Evolutionary conservation across 2,888 invertebrate species (phyloP), one percentile per base, ranked within the genome.

Genomic region (Halictus ligatus): DNA sequence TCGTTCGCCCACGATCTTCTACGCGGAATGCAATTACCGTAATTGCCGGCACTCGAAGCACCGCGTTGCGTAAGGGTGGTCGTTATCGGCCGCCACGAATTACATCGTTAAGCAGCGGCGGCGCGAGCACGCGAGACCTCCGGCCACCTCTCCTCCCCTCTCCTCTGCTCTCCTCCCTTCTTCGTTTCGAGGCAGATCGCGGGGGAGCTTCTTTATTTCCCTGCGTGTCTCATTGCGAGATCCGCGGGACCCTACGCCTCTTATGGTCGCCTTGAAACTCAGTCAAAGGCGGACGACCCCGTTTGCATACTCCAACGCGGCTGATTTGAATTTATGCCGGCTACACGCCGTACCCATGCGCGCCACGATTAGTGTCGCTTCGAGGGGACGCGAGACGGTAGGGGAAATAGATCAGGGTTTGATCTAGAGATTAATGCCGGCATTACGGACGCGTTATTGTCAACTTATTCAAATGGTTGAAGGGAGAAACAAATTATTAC

Each of bases 41-140:
- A 91, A 92, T 92, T 92, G 91, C 89, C 89, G 88, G 88, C 88
- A 88, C 86, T 89, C 85, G 86, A 89, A 87, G 89, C 73, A 74
- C 48, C 85, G 85, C 46, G 46, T 93, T 94, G 92, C 93, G 92
- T 92, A 93, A 93, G 92, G 91, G 86, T 89, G 89, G 89, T 91
- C 90, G 92, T 93, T 92, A 94, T 94, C 92, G 92, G 88, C 85
- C 89, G 91, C 89, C 89, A 84, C 88, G 92, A 91, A 89, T 92
- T 89, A 92, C 89, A 86, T 91, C 89, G 92, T 92, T 89, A 90
- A 90, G 64, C 82, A 85, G 81, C 73, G 18, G 35, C 69, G 35
- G 48, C 50, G 77, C 50, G 76, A 48, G 48, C 67, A 46, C 69
- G 76, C 71, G 64, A 48, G 25, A 60, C 60, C 60, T 29, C 60